These are phyloP conservation scores for Sesamia inferens DNA, from an alignment of 2,888 invertebrate species.

Conservation along the genomic window DNA sequence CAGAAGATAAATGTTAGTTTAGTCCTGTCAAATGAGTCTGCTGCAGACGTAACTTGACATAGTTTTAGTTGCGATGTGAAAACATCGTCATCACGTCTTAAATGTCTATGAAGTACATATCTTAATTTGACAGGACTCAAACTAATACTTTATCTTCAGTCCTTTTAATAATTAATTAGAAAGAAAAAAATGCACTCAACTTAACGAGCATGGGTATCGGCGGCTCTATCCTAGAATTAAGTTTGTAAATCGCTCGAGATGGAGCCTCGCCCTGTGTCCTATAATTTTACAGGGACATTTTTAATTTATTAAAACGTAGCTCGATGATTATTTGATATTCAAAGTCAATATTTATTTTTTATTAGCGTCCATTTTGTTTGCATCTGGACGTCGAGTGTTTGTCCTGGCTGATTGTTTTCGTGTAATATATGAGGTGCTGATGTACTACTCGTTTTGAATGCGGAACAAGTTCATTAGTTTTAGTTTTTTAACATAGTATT, in stretches of 20 bases:
- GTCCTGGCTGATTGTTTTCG: conserved; percentile 35
- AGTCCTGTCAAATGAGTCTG: no score
- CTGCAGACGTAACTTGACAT: no score
- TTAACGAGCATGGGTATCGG: no score
- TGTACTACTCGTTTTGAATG: conserved; percentile 7
- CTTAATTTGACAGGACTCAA: no score
- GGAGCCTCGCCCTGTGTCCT: conserved; percentile 62
- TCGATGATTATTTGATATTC: conserved; percentile 80
- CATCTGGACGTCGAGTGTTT: conserved; percentile 57
- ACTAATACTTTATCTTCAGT: no score
- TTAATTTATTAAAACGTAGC: conserved; percentile 83
- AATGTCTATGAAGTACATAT: no score
- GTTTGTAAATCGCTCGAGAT: conserved; percentile 45
- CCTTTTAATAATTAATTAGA: no score
- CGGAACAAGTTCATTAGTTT: conserved; percentile 30
- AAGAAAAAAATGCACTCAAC: no score
- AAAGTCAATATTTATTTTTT: conserved; percentile 84
- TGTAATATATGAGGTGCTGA: conserved; percentile 21
- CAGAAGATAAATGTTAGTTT: no score
- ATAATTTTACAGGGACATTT: conserved; percentile 81
- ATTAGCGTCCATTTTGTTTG: conserved; percentile 73
- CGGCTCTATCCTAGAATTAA: background rate
- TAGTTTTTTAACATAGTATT: no score
- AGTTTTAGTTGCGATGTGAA: no score
- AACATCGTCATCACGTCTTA: no score